These are phyloP conservation scores for Lota lota DNA, from an alignment of 2,113 vertebrate genomes.

Conservation along the genomic window DNA sequence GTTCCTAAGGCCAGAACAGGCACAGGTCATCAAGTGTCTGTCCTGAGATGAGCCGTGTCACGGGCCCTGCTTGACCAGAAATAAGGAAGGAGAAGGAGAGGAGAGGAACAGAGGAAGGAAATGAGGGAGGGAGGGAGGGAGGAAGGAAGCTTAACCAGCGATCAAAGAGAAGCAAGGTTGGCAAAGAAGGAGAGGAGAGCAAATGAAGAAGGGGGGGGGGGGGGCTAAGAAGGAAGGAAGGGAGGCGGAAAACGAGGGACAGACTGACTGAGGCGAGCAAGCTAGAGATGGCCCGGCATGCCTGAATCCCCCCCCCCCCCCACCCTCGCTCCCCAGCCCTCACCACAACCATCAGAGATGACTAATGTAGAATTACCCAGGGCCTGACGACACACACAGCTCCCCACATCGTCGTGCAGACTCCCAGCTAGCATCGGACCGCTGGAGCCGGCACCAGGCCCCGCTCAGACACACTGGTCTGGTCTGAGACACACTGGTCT, in stretches of 20 bases:
- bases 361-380: slow-evolving; percentile 53
- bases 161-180: too few species aligned
- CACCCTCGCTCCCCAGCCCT: too few species aligned
- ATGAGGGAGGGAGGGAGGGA: not conserved
- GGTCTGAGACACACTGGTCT: too few species aligned
- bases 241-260: too few species aligned
- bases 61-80: too few species aligned
- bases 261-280: too few species aligned
- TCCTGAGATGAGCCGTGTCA: too few species aligned
- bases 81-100: too few species aligned
- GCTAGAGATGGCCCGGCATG: too few species aligned
- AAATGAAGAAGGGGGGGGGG: not conserved
- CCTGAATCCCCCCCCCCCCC: too few species aligned
- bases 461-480: slow-evolving; percentile 39
- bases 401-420: slow-evolving; percentile 52
- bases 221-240: not conserved
- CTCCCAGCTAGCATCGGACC: slow-evolving; percentile 46
- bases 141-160: not conserved
- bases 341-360: slow-evolving; percentile 35
- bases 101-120: not conserved
- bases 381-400: slow-evolving; percentile 37
- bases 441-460: slow-evolving; percentile 53
- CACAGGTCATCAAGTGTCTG: too few species aligned
- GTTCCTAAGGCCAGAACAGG: too few species aligned
- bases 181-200: not conserved